Conservation (phyloP, 2,888 invertebrate genomes). For the Sceliomorpha sp. region DNA sequence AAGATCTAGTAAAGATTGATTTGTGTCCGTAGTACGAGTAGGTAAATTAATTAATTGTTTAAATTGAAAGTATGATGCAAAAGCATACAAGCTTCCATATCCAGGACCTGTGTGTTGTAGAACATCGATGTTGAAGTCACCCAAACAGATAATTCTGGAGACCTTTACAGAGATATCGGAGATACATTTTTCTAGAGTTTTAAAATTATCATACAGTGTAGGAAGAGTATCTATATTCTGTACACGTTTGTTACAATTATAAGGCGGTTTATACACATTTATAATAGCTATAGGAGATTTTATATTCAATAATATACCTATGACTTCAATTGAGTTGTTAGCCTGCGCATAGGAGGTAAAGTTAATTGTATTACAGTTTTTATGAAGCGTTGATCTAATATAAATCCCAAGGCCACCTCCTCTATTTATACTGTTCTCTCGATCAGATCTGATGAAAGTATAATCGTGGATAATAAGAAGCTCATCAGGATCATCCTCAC, state of each 20-base stretch:
- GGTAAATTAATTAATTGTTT: neutral
- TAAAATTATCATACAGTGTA: neutral
- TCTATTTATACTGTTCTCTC: neutral
- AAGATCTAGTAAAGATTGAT: neutral
- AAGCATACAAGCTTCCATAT: neutral
- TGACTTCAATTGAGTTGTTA: slow-evolving; percentile 1
- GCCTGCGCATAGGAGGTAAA: neutral
- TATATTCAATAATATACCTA: neutral
- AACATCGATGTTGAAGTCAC: neutral
- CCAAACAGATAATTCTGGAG: slow-evolving; percentile 1
- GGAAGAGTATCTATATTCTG: too few species aligned
- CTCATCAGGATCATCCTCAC: neutral
- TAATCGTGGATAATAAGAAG: neutral
- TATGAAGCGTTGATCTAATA: neutral
- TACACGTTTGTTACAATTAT: neutral
- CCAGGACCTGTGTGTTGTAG: too few species aligned
- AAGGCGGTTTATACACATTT: neutral
- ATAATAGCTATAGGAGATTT: neutral
- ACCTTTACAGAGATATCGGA: neutral
- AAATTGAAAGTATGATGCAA: neutral
- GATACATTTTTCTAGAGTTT: neutral
- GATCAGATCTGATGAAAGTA: neutral
- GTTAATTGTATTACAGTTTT: neutral
- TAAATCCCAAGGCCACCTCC: slow-evolving; percentile 1
- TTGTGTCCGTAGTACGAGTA: neutral